Evolutionary conservation across 2,888 invertebrate genomes (phyloP), one percentile per base, ranked within the genome.

Genomic region (Nudaria mundana): DNA sequence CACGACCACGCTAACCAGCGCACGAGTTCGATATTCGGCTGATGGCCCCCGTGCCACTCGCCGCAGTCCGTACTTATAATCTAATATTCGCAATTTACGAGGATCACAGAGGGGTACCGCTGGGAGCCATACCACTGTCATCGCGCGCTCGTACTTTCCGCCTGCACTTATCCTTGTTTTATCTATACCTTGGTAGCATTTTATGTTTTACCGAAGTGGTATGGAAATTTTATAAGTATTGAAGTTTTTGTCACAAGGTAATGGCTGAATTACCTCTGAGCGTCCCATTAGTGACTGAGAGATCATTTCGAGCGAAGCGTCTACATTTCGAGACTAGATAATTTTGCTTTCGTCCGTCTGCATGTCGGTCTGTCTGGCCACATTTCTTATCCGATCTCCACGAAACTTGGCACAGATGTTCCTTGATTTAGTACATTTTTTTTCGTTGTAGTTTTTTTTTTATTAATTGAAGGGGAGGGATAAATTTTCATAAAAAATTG

Each of bases 51-150:
- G 50, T 48, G 57, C 63, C 59, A 53, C 56, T 55, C 66, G 71
- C 81, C 82, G 78, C 85, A 80, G 74, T 75, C 78, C 80, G 81
- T 80, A 84, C 85, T 87, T 86, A 86, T 87, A 85, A 87, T 87
- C 85, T 87, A 87, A 87, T 87, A 87, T 86, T 85, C 82, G 82
- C 84, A 87, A 87, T 87, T 86, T 85, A 86, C 83, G 84, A 80
- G 85, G 83, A 82, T 84, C 84, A 78, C 78, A 70, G 72, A 68
- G 76, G 72, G 67, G 76, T 72, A 66, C 86, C 82, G 63, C 62
- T 49, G 86, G 86, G 85, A 82, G 71, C 74, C 71, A 69, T 85
- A 77, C 74, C 66, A 71, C 85, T 86, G 86, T 86, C 85, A 84
- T 82, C 87, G 75, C 75, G 71, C 68, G 66, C 50, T 60, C 74